phyloP scores from a whole-genome alignment of 2,797 vertebrate species.

The Hydrocynus forskahlii region DNA sequence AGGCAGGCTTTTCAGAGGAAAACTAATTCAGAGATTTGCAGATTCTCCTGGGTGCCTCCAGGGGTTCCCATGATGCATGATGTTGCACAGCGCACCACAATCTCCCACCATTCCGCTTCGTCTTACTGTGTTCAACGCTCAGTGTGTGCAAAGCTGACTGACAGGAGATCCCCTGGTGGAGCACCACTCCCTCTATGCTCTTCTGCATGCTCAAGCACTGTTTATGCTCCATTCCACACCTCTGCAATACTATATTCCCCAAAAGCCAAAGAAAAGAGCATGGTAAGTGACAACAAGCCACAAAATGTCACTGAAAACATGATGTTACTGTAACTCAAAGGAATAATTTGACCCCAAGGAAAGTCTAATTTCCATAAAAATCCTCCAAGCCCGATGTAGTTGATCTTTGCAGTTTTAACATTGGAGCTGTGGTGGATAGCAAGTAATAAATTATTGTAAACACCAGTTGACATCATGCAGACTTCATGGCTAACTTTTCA shows the following conservation, averaged over 20 bases:
- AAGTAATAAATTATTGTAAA: too few species aligned
- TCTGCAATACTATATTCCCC: not conserved
- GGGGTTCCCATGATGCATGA: constrained; percentile 38
- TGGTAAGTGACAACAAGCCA: not conserved
- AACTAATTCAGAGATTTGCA: constrained; percentile 44
- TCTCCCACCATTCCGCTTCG: constrained; percentile 36
- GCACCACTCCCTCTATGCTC: constrained; percentile 1
- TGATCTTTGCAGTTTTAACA: too few species aligned
- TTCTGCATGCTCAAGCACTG: constrained; percentile 38
- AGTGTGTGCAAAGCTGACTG: constrained; percentile 34
- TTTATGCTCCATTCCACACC: constrained; percentile 4
- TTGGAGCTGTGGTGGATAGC: too few species aligned
- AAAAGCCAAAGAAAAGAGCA: not conserved
- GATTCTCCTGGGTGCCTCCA: constrained; percentile 32
- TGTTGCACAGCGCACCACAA: constrained; percentile 8
- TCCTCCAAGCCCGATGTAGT: too few species aligned
- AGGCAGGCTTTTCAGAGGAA: constrained; percentile 31
- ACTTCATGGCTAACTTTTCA: too few species aligned
- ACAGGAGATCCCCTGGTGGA: constrained; percentile 52
- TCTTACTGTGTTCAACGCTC: constrained; percentile 16
- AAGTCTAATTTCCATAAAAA: too few species aligned
- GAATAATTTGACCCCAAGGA: not conserved
- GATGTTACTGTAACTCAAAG: not conserved
- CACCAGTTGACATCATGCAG: too few species aligned
- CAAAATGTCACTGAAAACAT: not conserved